Conservation (phyloP, 1,140 invertebrate genomes). For the Oncopeltus fasciatus region DNA sequence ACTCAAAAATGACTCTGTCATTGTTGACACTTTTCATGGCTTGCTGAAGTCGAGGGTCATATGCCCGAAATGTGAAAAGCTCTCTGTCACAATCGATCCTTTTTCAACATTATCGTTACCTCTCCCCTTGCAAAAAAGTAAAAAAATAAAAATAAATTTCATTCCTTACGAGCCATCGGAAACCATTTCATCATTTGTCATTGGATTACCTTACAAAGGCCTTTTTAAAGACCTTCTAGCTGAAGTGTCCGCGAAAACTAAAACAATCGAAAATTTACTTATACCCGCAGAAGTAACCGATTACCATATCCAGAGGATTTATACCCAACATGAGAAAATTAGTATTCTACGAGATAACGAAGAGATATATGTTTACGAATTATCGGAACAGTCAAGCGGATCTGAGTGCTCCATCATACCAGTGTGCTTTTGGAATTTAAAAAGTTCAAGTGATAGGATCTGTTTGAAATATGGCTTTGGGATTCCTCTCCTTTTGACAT, state of each 20-base stretch:
- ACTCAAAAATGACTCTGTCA: constrained; percentile 61
- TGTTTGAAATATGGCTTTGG: constrained; percentile 12
- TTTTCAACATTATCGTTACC: constrained; percentile 78
- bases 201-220: constrained; percentile 35
- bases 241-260: constrained; percentile 26
- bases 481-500: constrained; percentile 12
- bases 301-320: constrained; percentile 38
- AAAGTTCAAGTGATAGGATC: not conserved
- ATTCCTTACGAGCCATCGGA: constrained; percentile 22
- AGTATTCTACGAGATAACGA: constrained; percentile 35
- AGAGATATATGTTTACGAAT: constrained; percentile 36
- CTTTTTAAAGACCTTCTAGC: constrained; percentile 28
- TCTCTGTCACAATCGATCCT: constrained; percentile 74
- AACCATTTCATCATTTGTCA: constrained; percentile 30
- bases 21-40: constrained; percentile 81
- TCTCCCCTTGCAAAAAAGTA: constrained; percentile 52
- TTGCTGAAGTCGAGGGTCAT: constrained; percentile 73
- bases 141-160: constrained; percentile 10
- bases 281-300: constrained; percentile 38
- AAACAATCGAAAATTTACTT: constrained; percentile 30
- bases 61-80: constrained; percentile 61
- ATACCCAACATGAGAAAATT: constrained; percentile 31
- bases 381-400: not conserved
- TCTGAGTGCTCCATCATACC: not conserved
- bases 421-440: constrained; percentile 14